A percentile compares a stretch with the other conserved stretches of the same genome.
Conservation (phyloP, 2,113 vertebrate species). For the Tapirus terrestris region DNA sequence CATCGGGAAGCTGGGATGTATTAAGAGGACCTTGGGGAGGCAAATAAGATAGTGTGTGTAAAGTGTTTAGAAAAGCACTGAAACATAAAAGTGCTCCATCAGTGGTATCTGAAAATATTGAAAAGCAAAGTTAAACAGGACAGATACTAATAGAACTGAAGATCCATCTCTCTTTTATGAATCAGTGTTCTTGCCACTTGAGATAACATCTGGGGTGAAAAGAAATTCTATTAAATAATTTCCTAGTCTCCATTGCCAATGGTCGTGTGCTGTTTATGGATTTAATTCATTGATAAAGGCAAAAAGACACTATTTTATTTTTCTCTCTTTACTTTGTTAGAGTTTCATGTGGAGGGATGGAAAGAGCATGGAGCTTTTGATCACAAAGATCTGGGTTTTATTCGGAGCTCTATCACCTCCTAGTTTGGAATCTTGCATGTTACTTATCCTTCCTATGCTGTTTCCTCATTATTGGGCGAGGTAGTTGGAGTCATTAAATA, state of each 20-base stretch:
- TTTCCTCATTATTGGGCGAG: not conserved
- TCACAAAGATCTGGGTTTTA: not conserved
- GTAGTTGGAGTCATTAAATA: not conserved
- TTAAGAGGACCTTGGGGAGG: not conserved
- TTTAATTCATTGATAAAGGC: not conserved
- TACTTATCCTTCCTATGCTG: not conserved
- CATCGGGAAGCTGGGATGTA: not conserved
- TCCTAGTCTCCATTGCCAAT: not conserved
- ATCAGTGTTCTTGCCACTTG: not conserved
- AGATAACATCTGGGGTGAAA: not conserved
- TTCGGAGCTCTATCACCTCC: not conserved
- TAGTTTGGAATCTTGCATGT: not conserved
- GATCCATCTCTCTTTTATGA: not conserved
- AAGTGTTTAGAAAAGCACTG: not conserved
- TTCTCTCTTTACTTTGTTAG: not conserved
- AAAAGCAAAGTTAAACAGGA: not conserved
- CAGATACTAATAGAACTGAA: not conserved
- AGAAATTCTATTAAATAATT: not conserved
- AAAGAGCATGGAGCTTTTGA: not conserved
- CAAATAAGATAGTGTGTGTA: not conserved
- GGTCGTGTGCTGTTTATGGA: not conserved
- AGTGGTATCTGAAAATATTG: not conserved
- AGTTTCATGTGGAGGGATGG: not conserved
- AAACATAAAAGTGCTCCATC: not conserved
- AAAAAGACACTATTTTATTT: not conserved